Evolutionary conservation across 2,113 vertebrate species (phyloP).

Genomic region (Macrotus californicus): DNA sequence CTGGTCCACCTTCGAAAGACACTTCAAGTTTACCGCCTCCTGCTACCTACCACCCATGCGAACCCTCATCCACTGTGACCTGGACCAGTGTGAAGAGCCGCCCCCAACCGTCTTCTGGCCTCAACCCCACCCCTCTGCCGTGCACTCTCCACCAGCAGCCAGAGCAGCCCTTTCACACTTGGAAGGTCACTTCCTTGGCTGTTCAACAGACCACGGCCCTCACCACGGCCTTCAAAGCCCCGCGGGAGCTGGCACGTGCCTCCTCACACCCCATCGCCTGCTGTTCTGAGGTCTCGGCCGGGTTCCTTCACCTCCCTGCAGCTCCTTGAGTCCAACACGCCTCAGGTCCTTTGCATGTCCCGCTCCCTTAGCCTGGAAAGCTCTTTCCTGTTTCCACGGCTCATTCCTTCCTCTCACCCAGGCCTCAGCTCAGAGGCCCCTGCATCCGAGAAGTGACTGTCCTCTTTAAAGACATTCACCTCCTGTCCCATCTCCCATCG

Average conservation of each 20-base stretch:
- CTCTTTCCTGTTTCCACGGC: neutral
- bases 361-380: neutral
- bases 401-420: neutral
- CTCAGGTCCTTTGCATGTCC: neutral
- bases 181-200: neutral
- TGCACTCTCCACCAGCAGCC: neutral
- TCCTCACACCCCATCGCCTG: neutral
- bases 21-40: neutral
- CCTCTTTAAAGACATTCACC: neutral
- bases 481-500: neutral
- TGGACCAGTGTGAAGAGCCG: neutral
- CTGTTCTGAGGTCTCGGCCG: neutral
- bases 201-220: neutral
- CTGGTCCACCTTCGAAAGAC: neutral
- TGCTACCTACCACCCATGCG: accelerated
- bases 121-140: neutral
- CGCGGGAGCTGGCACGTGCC: neutral
- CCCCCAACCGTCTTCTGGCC: neutral
- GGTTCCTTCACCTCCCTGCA: too few species aligned
- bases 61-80: neutral
- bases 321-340: neutral
- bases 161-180: neutral
- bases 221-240: accelerated
- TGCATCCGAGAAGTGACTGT: neutral
- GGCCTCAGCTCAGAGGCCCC: neutral